Evolutionary conservation across 2,797 vertebrate genomes (phyloP), one percentile per base, ranked within the genome.

Genomic region (Lacerta agilis): DNA sequence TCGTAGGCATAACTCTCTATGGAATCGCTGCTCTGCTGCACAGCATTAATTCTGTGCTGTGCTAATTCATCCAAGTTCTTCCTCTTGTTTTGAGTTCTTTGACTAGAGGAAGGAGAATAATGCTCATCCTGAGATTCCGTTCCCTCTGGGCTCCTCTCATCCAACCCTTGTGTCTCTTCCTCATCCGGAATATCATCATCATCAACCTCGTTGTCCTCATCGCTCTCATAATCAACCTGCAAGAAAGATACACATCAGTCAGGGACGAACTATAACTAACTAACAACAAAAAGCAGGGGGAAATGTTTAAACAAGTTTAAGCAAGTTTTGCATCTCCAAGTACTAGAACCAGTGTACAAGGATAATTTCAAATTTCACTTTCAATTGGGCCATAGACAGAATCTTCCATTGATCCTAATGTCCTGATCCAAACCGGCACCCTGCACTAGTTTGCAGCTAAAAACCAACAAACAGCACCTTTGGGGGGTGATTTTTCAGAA

Each of bases 211-310:
- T 36, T 93, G 1, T 97, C 98, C 17, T 98, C 98, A 87, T 98
- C 98, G 0, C 98, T 99, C 79, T 99, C 99, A 82, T 99, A 99
- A 95, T 99, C 99, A 11, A 99, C 98, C 99, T 99, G 92, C 11
- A 79, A 86, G 85, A 49, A 18, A 80, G 73, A 87, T 1, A 7
- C n/a, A 25, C 43, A 89, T 80, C 33, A 55, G 86, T 43, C 15
- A 58, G 66, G 88, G 41, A 43, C 20, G 1, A 45, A 85, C 25
- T 17, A 29, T 0, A 0, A 86, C 0, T 45, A 10, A 33, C 33
- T 33, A 33, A 33, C 33, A 33, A 61, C 11, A 67, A 79, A 82
- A 76, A 82, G 33, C 33, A 33, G 1, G 25, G 20, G 0, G 0
- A 41, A 71, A 20, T 5, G 66, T 1, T 49, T 49, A 49, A 49